Percentiles rank a stretch among this genome's conserved stretches.
These are phyloP conservation scores for Phengaris arion DNA, from an alignment of 2,888 invertebrate genomes.

Conservation along the genomic window DNA sequence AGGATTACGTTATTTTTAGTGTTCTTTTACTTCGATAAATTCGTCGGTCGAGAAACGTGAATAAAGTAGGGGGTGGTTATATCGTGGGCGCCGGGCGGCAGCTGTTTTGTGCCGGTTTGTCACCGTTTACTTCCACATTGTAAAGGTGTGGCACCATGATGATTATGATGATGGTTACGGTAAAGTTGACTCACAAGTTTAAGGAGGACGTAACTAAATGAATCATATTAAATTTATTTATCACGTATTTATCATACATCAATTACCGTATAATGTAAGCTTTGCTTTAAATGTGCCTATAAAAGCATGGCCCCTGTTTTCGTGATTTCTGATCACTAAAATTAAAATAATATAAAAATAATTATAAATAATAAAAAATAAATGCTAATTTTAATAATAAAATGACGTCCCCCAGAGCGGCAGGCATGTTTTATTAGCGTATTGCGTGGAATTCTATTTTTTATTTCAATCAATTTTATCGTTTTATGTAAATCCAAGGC, in stretches of 20 bases:
- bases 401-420: too few relatives aligned
- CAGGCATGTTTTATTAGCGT: too few relatives aligned
- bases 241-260: not conserved
- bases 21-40: not conserved
- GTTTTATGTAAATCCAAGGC: too few relatives aligned
- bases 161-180: not conserved
- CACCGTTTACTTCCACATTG: not conserved
- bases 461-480: too few relatives aligned
- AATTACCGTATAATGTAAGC: not conserved
- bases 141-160: not conserved
- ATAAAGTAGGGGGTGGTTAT: not conserved
- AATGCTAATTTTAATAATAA: too few relatives aligned
- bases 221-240: not conserved
- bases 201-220: conserved; percentile 8
- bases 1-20: conserved; percentile 13
- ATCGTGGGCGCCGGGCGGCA: not conserved
- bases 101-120: not conserved
- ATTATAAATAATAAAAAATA: too few relatives aligned
- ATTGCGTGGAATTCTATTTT: too few relatives aligned
- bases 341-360: too few relatives aligned
- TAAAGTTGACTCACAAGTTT: not conserved
- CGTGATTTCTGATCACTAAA: not conserved
- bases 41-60: not conserved
- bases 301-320: not conserved
- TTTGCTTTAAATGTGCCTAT: not conserved